These are phyloP conservation scores for Mus pahari DNA, from an alignment of 2,113 vertebrate genomes.

Conservation along the genomic window DNA sequence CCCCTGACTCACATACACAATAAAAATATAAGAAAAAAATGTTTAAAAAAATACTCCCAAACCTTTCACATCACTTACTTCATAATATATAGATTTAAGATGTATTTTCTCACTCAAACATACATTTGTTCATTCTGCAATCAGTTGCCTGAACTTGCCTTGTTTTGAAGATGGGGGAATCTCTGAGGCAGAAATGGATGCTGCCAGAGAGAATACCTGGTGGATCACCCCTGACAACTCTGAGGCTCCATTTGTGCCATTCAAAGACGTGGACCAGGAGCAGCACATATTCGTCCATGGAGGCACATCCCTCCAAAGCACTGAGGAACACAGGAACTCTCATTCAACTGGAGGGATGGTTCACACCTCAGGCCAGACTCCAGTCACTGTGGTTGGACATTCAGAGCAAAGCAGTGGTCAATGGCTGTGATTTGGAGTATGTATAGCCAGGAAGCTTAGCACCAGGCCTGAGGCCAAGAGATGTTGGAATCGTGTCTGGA, in stretches of 20 bases:
- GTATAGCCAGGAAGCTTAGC: accelerated
- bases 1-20: background rate
- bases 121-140: background rate
- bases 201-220: too few relatives aligned
- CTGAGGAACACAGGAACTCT: background rate
- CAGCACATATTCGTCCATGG: background rate
- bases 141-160: too few relatives aligned
- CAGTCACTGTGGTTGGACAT: accelerated
- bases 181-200: too few relatives aligned
- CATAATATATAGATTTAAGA: background rate
- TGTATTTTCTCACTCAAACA: background rate
- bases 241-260: too few relatives aligned
- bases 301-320: accelerated
- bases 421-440: accelerated
- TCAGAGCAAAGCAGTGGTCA: background rate
- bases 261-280: too few relatives aligned
- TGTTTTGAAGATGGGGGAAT: too few relatives aligned
- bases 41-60: background rate
- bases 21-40: background rate
- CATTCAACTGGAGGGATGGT: background rate
- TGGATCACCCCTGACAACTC: too few relatives aligned
- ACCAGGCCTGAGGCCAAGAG: accelerated
- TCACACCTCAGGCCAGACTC: background rate
- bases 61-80: background rate
- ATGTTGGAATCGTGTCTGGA: accelerated